phyloP scores from a whole-genome alignment of 2,113 vertebrate genomes.

The Scatophagus argus region DNA sequence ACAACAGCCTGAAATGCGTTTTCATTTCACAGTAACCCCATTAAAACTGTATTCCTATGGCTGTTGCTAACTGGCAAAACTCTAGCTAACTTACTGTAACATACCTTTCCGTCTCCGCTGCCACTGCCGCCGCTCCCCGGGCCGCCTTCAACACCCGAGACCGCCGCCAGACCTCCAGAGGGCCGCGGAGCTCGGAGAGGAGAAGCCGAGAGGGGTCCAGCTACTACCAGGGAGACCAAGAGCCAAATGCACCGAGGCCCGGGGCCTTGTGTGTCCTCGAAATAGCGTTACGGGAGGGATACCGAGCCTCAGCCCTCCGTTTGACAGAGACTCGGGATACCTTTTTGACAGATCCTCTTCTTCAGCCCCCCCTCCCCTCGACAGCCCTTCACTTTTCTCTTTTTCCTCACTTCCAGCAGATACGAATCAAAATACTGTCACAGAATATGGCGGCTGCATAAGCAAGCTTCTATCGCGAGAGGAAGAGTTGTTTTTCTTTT shows the following conservation, averaged over 20 bases:
- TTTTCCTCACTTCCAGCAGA: constrained; percentile 84
- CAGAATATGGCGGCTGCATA: constrained; percentile 92
- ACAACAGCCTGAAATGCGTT: background rate
- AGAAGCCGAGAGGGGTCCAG: constrained; percentile 71
- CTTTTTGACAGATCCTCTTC: constrained; percentile 81
- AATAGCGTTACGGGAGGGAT: constrained; percentile 64
- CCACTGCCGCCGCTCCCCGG: constrained; percentile 87
- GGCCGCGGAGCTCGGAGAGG: constrained; percentile 79
- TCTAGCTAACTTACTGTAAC: constrained; percentile 12
- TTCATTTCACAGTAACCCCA: background rate
- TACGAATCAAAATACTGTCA: constrained; percentile 94
- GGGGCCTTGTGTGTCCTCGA: constrained; percentile 79
- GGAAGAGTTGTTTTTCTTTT: constrained; percentile 51
- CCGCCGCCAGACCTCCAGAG: constrained; percentile 83
- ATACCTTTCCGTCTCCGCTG: constrained; percentile 71
- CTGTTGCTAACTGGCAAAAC: constrained; percentile 1
- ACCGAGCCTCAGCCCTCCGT: constrained; percentile 63
- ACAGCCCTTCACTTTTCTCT: constrained; percentile 80
- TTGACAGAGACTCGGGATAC: constrained; percentile 70
- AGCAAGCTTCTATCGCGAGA: constrained; percentile 88
- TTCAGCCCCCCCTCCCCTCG: constrained; percentile 76
- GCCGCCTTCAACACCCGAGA: constrained; percentile 84
- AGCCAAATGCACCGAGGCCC: constrained; percentile 75
- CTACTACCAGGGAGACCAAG: constrained; percentile 64
- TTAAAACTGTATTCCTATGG: background rate